Evolutionary conservation across 2,113 vertebrate genomes (phyloP).

Genomic region (Globicephala melas): DNA sequence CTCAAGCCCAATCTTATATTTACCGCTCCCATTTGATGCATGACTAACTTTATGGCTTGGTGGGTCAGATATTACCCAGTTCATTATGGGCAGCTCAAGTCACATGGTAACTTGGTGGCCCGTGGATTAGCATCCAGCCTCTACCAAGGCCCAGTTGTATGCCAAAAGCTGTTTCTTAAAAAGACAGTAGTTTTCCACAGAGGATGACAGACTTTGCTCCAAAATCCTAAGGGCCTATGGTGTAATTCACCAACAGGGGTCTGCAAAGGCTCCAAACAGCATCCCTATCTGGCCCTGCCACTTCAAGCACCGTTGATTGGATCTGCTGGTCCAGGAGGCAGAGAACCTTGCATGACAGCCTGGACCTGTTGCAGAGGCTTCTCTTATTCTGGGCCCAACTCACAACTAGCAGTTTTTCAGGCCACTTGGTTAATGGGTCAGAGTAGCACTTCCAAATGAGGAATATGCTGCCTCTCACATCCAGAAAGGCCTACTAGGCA

Average conservation of each 20-base stretch:
- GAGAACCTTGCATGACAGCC: neutral
- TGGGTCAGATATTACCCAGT: neutral
- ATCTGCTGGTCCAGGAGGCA: neutral
- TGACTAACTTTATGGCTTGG: neutral
- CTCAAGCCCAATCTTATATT: neutral
- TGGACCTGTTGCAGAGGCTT: neutral
- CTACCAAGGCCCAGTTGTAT: neutral
- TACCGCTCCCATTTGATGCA: neutral
- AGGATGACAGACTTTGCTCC: neutral
- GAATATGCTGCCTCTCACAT: neutral
- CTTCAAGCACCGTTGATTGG: neutral
- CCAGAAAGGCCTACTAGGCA: neutral
- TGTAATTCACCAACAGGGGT: neutral
- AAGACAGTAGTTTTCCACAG: neutral
- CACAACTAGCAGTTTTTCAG: neutral
- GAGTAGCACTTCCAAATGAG: neutral
- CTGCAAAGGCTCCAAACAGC: neutral
- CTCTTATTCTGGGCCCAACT: neutral
- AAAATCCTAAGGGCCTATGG: neutral
- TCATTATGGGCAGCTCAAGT: neutral
- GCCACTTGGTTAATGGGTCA: neutral
- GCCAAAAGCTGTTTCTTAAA: neutral
- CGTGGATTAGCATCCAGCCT: neutral
- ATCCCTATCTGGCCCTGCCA: neutral
- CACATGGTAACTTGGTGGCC: neutral